Evolutionary conservation across 1,140 invertebrate genomes (phyloP).

Genomic region (Daktulosphaira vitifoliae): DNA sequence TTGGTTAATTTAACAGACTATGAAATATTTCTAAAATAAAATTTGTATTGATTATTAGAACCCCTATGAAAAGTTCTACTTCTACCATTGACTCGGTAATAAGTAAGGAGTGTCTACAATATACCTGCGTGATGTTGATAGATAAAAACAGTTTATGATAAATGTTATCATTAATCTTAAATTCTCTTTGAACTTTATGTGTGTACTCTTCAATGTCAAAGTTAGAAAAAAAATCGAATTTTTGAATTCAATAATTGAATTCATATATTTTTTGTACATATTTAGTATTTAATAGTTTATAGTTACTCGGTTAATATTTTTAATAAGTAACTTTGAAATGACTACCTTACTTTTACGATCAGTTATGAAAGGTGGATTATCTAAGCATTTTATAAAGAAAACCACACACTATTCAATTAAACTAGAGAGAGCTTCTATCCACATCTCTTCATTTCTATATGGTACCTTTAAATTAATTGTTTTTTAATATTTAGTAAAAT

Average conservation of each 20-base stretch:
- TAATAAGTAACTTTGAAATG: neutral
- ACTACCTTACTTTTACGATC: slow-evolving; percentile 14
- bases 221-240: neutral
- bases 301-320: too few relatives aligned
- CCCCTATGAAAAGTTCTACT: too few relatives aligned
- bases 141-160: too few relatives aligned
- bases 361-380: slow-evolving; percentile 13
- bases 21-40: too few relatives aligned
- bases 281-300: too few relatives aligned
- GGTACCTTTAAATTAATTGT: neutral
- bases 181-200: too few relatives aligned
- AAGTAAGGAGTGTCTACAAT: too few relatives aligned
- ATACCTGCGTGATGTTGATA: too few relatives aligned
- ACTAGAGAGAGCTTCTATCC: neutral
- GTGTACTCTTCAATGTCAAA: slow-evolving; percentile 9
- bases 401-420: neutral
- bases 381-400: slow-evolving; percentile 11
- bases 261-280: neutral
- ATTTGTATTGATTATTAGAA: too few relatives aligned
- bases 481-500: neutral
- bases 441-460: slow-evolving; percentile 15
- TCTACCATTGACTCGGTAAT: too few relatives aligned
- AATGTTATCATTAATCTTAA: too few relatives aligned
- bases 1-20: too few relatives aligned
- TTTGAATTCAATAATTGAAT: neutral